Evolutionary conservation across 2,888 invertebrate genomes (phyloP).

Genomic region (Vandiemenella viatica): DNA sequence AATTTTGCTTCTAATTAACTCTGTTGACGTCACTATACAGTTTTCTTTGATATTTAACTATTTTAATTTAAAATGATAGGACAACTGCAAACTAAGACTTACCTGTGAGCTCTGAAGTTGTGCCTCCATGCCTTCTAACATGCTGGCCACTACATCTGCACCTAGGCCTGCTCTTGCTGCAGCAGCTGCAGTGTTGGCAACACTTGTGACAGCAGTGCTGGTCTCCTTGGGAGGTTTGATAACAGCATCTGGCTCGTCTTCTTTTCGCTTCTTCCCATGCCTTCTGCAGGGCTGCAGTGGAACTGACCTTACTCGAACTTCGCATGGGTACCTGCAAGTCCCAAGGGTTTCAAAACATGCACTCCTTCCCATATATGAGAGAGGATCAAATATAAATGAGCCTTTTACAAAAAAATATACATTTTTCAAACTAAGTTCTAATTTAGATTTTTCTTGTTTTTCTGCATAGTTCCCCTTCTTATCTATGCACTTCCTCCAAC

Average conservation of each 20-base stretch:
- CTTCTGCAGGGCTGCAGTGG: conserved; percentile 70
- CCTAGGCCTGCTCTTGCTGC: conserved; percentile 34
- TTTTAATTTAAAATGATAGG: neutral
- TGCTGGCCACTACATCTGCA: conserved; percentile 51
- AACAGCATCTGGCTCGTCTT: conserved; percentile 41
- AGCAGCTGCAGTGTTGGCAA: conserved; percentile 8
- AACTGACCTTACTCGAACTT: conserved; percentile 69
- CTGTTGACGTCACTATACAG: no score
- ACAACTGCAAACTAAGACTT: neutral
- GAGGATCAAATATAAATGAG: no score
- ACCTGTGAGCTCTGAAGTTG: conserved; percentile 74
- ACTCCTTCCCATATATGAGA: no score
- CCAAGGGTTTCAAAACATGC: no score
- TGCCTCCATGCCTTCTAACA: conserved; percentile 61
- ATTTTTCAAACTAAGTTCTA: no score
- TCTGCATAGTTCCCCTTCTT: no score
- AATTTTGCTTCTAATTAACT: no score
- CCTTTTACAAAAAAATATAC: no score
- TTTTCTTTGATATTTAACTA: no score
- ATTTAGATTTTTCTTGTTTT: no score
- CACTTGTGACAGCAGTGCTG: conserved; percentile 20
- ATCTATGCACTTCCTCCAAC: no score
- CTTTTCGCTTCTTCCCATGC: conserved; percentile 64
- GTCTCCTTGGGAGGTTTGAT: conserved; percentile 27
- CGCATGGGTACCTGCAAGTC: conserved; percentile 63